Percentiles rank a stretch among this genome's conserved stretches.
Conservation (phyloP, 2,888 invertebrate species). For the Tetragnatha montana region DNA sequence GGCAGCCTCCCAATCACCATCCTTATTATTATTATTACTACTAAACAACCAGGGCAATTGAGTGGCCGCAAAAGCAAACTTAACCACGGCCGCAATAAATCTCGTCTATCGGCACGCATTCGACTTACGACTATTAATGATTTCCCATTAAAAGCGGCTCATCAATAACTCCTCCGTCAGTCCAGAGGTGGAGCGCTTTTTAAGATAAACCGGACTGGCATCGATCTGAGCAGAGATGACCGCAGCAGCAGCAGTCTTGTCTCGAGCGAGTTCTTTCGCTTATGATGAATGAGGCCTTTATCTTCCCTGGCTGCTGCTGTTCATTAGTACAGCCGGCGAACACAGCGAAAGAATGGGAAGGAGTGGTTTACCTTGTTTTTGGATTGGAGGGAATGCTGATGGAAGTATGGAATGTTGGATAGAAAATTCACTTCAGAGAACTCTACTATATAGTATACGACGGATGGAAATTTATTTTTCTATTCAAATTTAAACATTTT, state of each 20-base stretch:
- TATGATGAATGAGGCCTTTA: conserved; percentile 40
- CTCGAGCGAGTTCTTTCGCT: conserved; percentile 33
- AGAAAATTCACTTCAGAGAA: too few species aligned
- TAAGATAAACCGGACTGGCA: conserved; percentile 1
- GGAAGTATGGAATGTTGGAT: too few species aligned
- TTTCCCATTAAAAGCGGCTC: not conserved
- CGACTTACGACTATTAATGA: not conserved
- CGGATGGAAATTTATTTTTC: too few species aligned
- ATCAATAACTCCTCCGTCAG: conserved; percentile 12
- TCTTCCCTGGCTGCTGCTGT: conserved; percentile 26
- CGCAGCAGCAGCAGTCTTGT: conserved; percentile 28
- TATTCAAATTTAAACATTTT: too few species aligned
- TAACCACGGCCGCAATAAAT: not conserved
- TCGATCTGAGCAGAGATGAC: conserved; percentile 30
- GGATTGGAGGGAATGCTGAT: too few species aligned
- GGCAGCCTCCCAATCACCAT: too few species aligned
- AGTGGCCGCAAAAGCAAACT: too few species aligned
- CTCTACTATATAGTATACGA: too few species aligned
- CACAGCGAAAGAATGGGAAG: conserved; percentile 6
- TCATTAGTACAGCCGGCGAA: conserved; percentile 32
- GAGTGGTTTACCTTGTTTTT: not conserved
- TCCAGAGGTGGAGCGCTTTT: conserved; percentile 15
- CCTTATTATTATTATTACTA: too few species aligned
- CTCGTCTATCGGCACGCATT: not conserved
- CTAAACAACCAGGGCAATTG: too few species aligned